Base-by-base conservation (phyloP, 2,888 invertebrate species). In the Atethmia centrago region DNA sequence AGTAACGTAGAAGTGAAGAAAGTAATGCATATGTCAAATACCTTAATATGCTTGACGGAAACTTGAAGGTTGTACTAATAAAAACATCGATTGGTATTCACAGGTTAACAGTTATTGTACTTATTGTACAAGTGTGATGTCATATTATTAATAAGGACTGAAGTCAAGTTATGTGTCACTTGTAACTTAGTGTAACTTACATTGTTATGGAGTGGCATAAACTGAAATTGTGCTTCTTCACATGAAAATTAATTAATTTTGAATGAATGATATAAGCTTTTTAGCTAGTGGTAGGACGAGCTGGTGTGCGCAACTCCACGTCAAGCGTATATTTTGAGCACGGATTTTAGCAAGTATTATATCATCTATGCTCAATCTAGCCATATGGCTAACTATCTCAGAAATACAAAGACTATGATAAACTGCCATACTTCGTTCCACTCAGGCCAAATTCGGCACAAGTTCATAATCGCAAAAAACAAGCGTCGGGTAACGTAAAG, bases 401-500 rank as follows among this genome's bases (percentile, higher is more conserved):
- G 16, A 47, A 19, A 51, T 10, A 47, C 2, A 74, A 74, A 56
- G 49, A 25, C 16, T 47, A 53, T 58, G 51, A 63, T 45, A 65
- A 56, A 74, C 56, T 63, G 51, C 31, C 28, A 59, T 53, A 58
- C 68, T 82, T 51, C 25, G 55, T 47, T 53, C 47, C n/a, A 65
- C 55, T 53, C 59, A 55, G 16, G 19, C 21, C 14, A 28, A 68
- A 81, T 47, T 55, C 55, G 49, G 69, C 64, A 56, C 75, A 72
- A 87, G 85, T 80, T 80, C 62, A 58, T 58, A 28, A 55, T 64
- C 55, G 71, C 71, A 85, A 90, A 89, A 89, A 87, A 73, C 42
- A 74, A 82, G 82, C 82, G 73, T 86, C 89, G 88, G 88, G 86
- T 90, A 87, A 84, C 88, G 87, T 84, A 90, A 91, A 89, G 89